Base-by-base conservation (phyloP, 2,797 vertebrate genomes). In the Mus minutoides region DNA sequence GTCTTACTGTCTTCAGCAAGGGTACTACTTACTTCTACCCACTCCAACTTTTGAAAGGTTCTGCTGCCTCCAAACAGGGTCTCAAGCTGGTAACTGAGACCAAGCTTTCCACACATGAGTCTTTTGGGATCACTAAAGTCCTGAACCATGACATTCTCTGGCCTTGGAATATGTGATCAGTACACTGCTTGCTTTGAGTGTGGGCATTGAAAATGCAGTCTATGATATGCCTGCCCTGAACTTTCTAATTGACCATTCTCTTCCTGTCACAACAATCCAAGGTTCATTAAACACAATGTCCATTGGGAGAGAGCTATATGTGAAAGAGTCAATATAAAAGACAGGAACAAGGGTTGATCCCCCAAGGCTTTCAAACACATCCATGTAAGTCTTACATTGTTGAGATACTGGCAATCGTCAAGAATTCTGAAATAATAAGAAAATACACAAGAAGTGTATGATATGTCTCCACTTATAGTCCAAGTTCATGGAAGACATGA, bases 371-470 rank as follows among this genome's bases (percentile, higher is more conserved):
- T 83, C 54, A 88, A 88, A 85, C 49, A 92, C 6, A 86, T 76
- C 60, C 8, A n/a, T 90, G n/a, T 5, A 64, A 56, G 92, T 80
- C 52, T 62, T 67, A 80, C n/a, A 88, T 43, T 78, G 34, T 88
- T 64, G 85, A 88, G 46, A 90, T 37, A 8, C 24, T 34, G 52
- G 64, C 40, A 94, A 64, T 84, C 3, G 58, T 43, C 29, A 73
- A 17, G 95, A 89, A 92, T 92, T 16, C 52, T 78, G 90, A 92
- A 86, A 40, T 71, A 69, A 80, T 12, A 96, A 94, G 60, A 7
- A 93, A 91, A 67, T 17, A 6, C 54, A 40, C 21, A 49, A 88
- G 24, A 96, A 22, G 40, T 52, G 43, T 93, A 26, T 17, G 24
- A 56, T 34, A 91, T 62, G 17, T 78, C 67, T 56, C 6, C 4